Conservation (phyloP, 1,140 invertebrate species). For the Acyrthosiphon pisum region DNA sequence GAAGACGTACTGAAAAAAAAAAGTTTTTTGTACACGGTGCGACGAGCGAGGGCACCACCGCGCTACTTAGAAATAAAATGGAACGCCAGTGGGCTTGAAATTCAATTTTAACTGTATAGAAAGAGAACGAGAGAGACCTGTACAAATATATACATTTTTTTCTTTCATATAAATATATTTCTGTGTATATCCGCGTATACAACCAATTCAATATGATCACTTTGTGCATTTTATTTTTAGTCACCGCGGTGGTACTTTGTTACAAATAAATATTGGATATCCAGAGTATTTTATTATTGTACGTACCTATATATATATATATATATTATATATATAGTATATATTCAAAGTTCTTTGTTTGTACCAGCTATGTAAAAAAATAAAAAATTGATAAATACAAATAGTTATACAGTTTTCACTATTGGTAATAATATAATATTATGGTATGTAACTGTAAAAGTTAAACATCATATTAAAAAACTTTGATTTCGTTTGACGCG, state of each 20-base stretch:
- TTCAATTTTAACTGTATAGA: not conserved
- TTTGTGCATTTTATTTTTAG: conserved; percentile 5
- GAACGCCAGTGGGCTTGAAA: not conserved
- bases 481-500: not conserved
- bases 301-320: not conserved
- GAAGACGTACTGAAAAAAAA: not conserved
- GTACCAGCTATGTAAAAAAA: not conserved
- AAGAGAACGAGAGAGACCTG: not conserved
- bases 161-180: not conserved
- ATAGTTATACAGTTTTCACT: not conserved
- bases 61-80: not conserved
- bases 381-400: not conserved
- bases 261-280: conserved; percentile 10
- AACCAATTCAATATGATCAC: conserved; percentile 23
- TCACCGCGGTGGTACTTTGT: not conserved
- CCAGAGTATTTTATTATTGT: not conserved
- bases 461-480: conserved; percentile 9
- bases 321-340: not conserved
- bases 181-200: not conserved
- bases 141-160: not conserved
- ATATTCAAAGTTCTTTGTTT: conserved; percentile 8
- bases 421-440: not conserved
- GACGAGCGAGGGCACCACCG: not conserved
- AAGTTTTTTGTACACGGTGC: conserved; percentile 23
- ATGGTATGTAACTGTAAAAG: not conserved